Evolutionary conservation across 1,140 invertebrate species (phyloP).

Genomic region (Bombus superbus): DNA sequence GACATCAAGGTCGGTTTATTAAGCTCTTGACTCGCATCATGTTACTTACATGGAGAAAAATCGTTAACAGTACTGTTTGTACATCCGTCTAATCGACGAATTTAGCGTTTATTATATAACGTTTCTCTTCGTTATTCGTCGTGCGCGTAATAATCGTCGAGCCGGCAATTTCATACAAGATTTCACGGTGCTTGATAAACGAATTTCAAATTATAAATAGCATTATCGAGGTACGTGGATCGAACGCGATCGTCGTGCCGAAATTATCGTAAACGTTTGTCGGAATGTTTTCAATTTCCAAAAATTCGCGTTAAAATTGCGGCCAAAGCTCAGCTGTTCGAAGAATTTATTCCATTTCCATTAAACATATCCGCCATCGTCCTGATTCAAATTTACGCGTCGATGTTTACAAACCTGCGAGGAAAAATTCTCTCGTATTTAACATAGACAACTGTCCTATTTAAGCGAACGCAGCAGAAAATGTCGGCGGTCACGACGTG

Average conservation of each 20-base stretch:
- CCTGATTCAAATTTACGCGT: too few relatives aligned
- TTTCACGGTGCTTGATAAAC: background rate
- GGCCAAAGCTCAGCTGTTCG: too few relatives aligned
- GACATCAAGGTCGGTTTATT: conserved; percentile 67
- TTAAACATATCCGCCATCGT: background rate
- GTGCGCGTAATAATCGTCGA: background rate
- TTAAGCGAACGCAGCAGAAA: too few relatives aligned
- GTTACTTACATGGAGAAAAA: conserved; percentile 20
- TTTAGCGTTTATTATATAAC: conserved; percentile 38
- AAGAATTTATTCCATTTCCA: background rate
- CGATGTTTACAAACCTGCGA: background rate
- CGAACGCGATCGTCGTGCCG: too few relatives aligned
- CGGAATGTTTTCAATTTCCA: background rate
- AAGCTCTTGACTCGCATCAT: conserved; percentile 43
- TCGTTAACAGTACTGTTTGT: conserved; percentile 32
- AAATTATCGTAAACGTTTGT: background rate
- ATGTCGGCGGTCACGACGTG: background rate
- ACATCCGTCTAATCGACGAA: conserved; percentile 54
- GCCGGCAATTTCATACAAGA: background rate
- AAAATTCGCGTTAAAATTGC: background rate
- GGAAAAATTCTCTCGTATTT: too few relatives aligned
- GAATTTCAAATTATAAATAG: background rate
- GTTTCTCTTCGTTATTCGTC: background rate
- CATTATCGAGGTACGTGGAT: background rate
- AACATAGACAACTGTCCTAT: too few relatives aligned